Conservation (phyloP, 2,113 vertebrate genomes). For the Mirza zaza region DNA sequence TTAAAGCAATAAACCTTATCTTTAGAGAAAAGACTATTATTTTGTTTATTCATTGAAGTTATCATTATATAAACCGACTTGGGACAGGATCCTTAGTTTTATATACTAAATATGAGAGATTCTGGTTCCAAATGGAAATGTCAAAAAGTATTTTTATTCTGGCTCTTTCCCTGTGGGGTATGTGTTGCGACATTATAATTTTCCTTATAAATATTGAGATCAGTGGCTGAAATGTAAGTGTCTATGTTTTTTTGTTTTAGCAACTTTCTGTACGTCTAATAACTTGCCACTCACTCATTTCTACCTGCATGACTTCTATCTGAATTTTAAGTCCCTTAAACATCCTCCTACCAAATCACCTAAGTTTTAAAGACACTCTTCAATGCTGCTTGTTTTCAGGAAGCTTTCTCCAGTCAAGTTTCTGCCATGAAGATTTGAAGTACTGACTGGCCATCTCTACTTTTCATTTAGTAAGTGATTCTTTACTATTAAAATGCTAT, state of each 20-base stretch:
- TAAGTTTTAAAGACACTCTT: slow-evolving; percentile 44
- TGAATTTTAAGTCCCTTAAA: neutral
- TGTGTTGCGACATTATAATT: neutral
- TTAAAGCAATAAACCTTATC: neutral
- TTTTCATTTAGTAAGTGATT: neutral
- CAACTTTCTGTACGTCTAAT: neutral
- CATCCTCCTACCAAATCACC: neutral
- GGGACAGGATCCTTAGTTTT: neutral
- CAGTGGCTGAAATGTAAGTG: neutral
- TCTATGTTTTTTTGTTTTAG: neutral
- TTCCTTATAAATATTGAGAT: neutral
- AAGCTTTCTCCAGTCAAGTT: neutral
- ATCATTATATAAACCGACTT: neutral
- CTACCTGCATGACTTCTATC: neutral
- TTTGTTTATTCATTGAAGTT: neutral
- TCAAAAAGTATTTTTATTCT: neutral
- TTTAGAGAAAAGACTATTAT: neutral
- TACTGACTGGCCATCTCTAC: neutral
- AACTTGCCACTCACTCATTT: slow-evolving; percentile 17
- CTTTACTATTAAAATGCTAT: neutral
- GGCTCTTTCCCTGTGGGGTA: neutral
- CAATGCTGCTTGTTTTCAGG: neutral
- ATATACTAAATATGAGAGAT: neutral
- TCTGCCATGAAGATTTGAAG: neutral
- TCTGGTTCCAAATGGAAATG: slow-evolving; percentile 18